These are phyloP conservation scores for Gopherus flavomarginatus DNA, from an alignment of 2,113 vertebrate genomes.

Conservation along the genomic window DNA sequence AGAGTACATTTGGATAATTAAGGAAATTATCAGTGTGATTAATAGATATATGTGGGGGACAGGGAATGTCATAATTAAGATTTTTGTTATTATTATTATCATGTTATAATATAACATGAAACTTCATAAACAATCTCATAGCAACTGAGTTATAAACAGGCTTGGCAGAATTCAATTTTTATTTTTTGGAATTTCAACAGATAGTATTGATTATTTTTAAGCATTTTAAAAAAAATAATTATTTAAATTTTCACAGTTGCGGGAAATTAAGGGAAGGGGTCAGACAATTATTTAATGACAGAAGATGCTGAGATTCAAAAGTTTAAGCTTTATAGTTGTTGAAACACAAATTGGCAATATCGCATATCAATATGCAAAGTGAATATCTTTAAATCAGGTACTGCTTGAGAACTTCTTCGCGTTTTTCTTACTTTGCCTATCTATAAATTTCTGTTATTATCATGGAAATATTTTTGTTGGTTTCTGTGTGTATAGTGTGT, in stretches of 20 bases:
- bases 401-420: no score
- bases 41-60: background rate
- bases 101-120: background rate
- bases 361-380: no score
- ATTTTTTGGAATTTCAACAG: background rate
- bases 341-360: no score
- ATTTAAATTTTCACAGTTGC: background rate
- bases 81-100: background rate
- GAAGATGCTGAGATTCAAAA: background rate
- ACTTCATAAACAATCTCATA: constrained; percentile 14
- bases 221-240: background rate
- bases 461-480: background rate
- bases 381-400: no score
- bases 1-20: background rate
- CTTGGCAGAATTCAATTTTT: background rate
- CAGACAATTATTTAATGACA: background rate
- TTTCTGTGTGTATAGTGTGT: background rate
- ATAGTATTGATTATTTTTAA: background rate
- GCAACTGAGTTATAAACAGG: background rate
- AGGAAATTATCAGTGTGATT: background rate
- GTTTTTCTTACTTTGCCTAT: background rate
- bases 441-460: background rate
- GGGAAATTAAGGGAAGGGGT: no score
- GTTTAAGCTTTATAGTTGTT: background rate
- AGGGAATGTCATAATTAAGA: background rate